Base-by-base conservation (phyloP, 2,888 invertebrate species). In the Pyrrhia umbra region DNA sequence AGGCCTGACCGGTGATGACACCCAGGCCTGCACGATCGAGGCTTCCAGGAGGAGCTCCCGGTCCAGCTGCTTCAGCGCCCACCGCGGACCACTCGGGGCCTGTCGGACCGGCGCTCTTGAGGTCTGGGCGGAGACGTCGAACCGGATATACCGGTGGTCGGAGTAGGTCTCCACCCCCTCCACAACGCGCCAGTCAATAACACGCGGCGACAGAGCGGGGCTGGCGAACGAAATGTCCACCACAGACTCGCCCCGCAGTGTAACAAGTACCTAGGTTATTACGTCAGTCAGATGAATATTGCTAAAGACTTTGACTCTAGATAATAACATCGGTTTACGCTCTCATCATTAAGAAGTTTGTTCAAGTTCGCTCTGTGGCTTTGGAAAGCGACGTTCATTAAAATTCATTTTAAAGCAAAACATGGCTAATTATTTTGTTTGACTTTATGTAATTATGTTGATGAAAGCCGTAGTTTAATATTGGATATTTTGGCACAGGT, bases 251-350 rank as follows among this genome's bases (percentile, higher is more conserved):
- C 4, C 9, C 9, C 2, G 8, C 20, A 34, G 21, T 63, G 30
- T 8, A 20, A 9, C 15, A 42, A 37, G 25, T 23, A 46, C 25
- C 50, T 23, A 40, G 23, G 18, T 45, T 8, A 50, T 49, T 55
- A 37, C 27, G 20, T 25, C 18, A 47, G 34, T 37, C 25, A 39
- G 37, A 59, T 66, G 52, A 61, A 16, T 54, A 43, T 50, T 18
- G 21, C 13, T n/a, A 45, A 46, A 27, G 52, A 72, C 52, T 67
- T 49, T 39, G 52, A 56, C 63, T 68, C 40, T n/a, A 57, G 57
- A 77, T 75, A 71, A 70, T 62, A 72, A 69, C 61, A 61, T 71
- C 20, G 62, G 62, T 67, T 66, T 62, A 71, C 54, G 60, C 60
- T 68, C 55, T 57, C 68, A 68, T 78, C 68, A 71, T 71, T 60